Base-by-base conservation (phyloP, 2,888 invertebrate genomes). In the Trissolcus japonicus region DNA sequence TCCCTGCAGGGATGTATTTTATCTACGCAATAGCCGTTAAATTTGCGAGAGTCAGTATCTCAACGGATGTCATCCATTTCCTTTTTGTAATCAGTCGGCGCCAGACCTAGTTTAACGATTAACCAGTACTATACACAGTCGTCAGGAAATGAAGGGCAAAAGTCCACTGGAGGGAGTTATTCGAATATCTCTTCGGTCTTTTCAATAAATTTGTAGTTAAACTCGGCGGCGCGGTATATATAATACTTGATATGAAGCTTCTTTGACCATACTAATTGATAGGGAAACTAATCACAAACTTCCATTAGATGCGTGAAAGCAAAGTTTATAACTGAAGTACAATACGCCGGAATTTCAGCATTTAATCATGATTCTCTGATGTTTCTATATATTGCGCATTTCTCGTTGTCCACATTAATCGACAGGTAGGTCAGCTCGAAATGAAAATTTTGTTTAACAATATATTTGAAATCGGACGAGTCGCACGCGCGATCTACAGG, bases 51-150 rank as follows among this genome's bases (percentile, higher is more conserved):
- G 69, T 74, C 78, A 69, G 76, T 80, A 80, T 79, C 80, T 79
- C 79, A 62, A 16, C 79, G 80, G 80, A 79, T 79, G 79, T 81
- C 80, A 79, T 79, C 79, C 80, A 79, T 71, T 80, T 68, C 78
- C 78, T 66, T 75, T 80, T 80, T 80, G 81, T 81, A 80, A 80
- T 81, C 81, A 77, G 77, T 59, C 59, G 63, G 57, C 55, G 41
- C 59, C 72, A 67, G 62, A 68, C 60, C 67, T 56, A 55, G 53
- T 66, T 71, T 76, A 71, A 76, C 76, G 76, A 76, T 71, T 66
- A 71, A 61, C 66, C 62, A 56, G 17, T 48, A 16, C 51, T 61
- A 65, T 25, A 25, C 17, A 54, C 60, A 55, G 6, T 56, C 55
- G 41, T 55, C 43, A 17, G 56, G 29, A 73, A 72, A 73, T 63